phyloP scores from a whole-genome alignment of 2,113 vertebrate species.

The Tympanuchus pallidicinctus region DNA sequence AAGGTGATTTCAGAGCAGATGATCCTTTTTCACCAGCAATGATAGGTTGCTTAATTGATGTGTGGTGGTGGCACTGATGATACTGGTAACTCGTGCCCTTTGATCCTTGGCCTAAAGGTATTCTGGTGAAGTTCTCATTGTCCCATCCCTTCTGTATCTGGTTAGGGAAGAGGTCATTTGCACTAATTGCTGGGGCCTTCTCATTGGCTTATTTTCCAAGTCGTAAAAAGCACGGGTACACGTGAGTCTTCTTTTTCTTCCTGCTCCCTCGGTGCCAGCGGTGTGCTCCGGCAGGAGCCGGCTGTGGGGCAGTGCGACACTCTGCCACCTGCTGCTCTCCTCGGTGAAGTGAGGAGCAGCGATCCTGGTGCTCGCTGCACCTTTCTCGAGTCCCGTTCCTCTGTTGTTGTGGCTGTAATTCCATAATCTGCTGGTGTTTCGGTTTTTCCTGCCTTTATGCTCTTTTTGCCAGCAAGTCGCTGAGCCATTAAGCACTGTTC shows the following conservation, averaged over 20 bases:
- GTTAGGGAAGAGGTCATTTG: background rate
- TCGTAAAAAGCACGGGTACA: background rate
- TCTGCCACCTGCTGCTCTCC: background rate
- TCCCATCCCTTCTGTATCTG: background rate
- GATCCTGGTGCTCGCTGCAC: accelerated
- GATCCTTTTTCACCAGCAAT: background rate
- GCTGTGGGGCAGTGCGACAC: background rate
- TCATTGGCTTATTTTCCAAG: background rate
- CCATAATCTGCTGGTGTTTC: background rate
- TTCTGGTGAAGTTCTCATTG: background rate
- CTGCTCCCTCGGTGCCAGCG: background rate
- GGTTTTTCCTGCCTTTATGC: background rate
- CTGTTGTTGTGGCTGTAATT: background rate
- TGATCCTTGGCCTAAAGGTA: background rate
- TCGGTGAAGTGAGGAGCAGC: background rate
- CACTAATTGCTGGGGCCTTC: background rate
- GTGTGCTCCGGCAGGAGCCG: background rate
- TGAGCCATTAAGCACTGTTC: background rate
- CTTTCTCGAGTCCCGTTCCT: background rate
- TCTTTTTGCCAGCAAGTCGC: background rate
- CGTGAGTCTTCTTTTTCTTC: background rate
- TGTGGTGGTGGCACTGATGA: background rate
- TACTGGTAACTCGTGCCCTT: background rate
- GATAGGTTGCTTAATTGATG: background rate
- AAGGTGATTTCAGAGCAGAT: background rate